Evolutionary conservation across 2,888 invertebrate species (phyloP), one percentile per base, ranked within the genome.

Genomic region (Drosophila pseudotakahashii): DNA sequence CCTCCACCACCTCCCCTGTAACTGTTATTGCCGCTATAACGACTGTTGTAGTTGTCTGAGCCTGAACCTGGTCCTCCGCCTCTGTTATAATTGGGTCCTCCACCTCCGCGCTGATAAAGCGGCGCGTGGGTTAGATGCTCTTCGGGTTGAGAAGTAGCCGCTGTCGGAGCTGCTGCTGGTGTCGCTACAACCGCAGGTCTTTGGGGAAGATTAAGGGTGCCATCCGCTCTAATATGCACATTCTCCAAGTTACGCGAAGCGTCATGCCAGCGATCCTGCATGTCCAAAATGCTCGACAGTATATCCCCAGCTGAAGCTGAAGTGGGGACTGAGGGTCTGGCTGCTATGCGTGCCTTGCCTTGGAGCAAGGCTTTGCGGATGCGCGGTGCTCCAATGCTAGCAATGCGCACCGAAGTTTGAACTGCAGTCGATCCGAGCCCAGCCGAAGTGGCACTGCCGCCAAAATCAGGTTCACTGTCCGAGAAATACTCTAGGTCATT

Each of bases 401-500:
- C 81, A 37, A 89, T 80, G 1, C 92, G 89, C 9, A 92, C 88
- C 0, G 91, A 85, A 0, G 91, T 91, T 74, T 91, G 91, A 3
- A 90, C 90, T 3, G 90, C 92, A 2, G 93, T 90, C 11, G 94
- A 92, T 73, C 53, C 84, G 78, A 10, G 82, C 71, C 83, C 75
- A 14, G 77, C 77, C 37, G 77, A 80, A 47, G 93, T 90, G 14
- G 93, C 92, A 41, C 92, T 89, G 70, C 92, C 89, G 11, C 10
- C 45, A 16, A 39, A 34, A 2, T 50, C 89, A n/a, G 85, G 83
- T 30, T 94, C 94, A 52, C 94, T 94, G 64, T 91, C 93, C 2
- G 93, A 93, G 90, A 95, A 95, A 90, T 95, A 96, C 75, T 96
- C 95, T 55, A 97, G 92, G 73, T 95, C 94, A 84, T 96, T 93